Conservation (phyloP, 2,797 vertebrate genomes). For the Falco concolor region DNA sequence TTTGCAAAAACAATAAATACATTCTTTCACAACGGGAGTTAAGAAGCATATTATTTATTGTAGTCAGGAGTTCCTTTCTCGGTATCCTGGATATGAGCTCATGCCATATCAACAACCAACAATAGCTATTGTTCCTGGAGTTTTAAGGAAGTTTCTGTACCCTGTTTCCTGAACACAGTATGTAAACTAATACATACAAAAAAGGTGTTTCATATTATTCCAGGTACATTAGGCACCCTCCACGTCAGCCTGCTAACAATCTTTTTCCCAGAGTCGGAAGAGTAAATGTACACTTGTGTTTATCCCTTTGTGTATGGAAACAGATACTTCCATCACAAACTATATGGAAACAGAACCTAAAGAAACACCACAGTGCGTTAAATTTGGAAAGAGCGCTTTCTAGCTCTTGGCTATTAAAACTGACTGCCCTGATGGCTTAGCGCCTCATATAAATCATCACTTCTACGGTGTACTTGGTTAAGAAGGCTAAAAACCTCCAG, state of each 20-base stretch:
- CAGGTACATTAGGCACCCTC: slow-evolving; percentile 52
- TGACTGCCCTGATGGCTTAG: background rate
- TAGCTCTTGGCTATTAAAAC: background rate
- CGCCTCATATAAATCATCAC: background rate
- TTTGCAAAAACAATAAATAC: slow-evolving; percentile 39
- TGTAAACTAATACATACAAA: slow-evolving; percentile 64
- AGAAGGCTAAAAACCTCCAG: background rate
- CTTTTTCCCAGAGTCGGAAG: slow-evolving; percentile 39
- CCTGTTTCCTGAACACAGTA: slow-evolving; percentile 78
- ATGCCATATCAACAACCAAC: slow-evolving; percentile 73
- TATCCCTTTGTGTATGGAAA: background rate
- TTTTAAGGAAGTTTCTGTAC: slow-evolving; percentile 78
- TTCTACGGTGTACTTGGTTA: background rate
- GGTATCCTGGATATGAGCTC: slow-evolving; percentile 80
- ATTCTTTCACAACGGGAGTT: slow-evolving; percentile 56
- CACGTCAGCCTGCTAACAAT: slow-evolving; percentile 10
- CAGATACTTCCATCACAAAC: background rate
- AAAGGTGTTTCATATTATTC: slow-evolving; percentile 70
- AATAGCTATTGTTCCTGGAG: slow-evolving; percentile 80
- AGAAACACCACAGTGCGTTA: background rate
- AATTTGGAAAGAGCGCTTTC: background rate
- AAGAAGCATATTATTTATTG: slow-evolving; percentile 78
- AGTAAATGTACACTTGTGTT: background rate
- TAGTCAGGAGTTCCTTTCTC: slow-evolving; percentile 35
- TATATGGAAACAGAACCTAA: background rate